phyloP scores from a whole-genome alignment of 1,140 invertebrate species.

The Zaprionus capensis region DNA sequence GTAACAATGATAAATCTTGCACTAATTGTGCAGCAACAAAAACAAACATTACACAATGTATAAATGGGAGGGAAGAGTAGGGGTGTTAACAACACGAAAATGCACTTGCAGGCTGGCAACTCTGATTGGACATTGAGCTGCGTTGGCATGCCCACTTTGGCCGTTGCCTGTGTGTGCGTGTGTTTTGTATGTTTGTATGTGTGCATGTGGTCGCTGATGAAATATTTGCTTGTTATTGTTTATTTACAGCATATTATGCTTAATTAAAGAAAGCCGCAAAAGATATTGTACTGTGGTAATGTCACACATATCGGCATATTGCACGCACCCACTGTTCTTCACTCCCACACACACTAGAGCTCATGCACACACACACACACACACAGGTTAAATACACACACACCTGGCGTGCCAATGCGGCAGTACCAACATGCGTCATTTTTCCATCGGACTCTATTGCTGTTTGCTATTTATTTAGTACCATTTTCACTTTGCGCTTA shows the following conservation, averaged over 20 bases:
- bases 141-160: slow-evolving; percentile 48
- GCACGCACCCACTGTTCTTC: slow-evolving; percentile 1
- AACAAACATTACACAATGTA: slow-evolving; percentile 54
- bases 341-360: not conserved
- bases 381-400: slow-evolving; percentile 5
- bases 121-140: slow-evolving; percentile 52
- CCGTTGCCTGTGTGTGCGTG: slow-evolving; percentile 3
- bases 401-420: slow-evolving; percentile 41
- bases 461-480: slow-evolving; percentile 51
- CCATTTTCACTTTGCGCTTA: slow-evolving; percentile 50
- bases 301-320: slow-evolving; percentile 24
- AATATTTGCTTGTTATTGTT: slow-evolving; percentile 28
- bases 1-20: slow-evolving; percentile 43
- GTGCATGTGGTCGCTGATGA: slow-evolving; percentile 18
- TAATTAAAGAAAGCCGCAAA: slow-evolving; percentile 19
- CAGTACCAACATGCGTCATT: slow-evolving; percentile 48
- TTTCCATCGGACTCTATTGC: slow-evolving; percentile 31
- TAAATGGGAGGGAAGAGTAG: not conserved
- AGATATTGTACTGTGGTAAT: slow-evolving; percentile 8
- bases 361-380: slow-evolving; percentile 4
- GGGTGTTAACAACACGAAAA: slow-evolving; percentile 7
- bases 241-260: slow-evolving; percentile 20
- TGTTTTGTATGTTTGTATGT: not conserved
- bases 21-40: slow-evolving; percentile 30
- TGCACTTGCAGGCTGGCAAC: slow-evolving; percentile 49